These are phyloP conservation scores for Zootoca vivipara DNA, from an alignment of 2,113 vertebrate genomes.

Conservation along the genomic window DNA sequence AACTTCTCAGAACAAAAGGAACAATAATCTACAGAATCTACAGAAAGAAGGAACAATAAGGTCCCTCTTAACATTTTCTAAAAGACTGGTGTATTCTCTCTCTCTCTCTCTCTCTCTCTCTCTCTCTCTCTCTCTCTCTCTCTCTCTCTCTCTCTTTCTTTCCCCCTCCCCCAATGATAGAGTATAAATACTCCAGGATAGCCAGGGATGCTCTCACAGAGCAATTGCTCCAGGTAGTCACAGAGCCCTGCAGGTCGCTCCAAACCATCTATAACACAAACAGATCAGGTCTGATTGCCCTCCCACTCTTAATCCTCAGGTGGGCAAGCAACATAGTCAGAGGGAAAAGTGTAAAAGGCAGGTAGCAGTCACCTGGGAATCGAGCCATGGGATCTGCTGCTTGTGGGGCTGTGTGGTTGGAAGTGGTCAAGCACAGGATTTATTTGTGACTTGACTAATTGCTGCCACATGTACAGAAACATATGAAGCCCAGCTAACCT, in stretches of 20 bases:
- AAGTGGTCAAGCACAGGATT: not conserved
- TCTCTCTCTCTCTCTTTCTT: not conserved
- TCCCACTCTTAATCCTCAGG: not conserved
- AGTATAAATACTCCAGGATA: not conserved
- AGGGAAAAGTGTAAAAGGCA: not conserved
- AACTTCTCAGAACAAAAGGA: not conserved
- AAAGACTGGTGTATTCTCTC: not conserved
- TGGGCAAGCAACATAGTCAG: not conserved
- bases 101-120: not conserved
- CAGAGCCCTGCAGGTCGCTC: not conserved
- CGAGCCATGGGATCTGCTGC: too few species aligned
- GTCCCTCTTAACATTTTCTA: not conserved
- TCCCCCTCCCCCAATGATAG: too few species aligned
- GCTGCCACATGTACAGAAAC: too few species aligned
- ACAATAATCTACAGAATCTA: not conserved
- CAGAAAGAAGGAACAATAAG: not conserved
- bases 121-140: not conserved
- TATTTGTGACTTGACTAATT: not conserved
- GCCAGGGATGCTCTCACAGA: not conserved
- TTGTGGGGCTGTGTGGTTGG: not conserved
- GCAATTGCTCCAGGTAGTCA: not conserved
- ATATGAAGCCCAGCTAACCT: not conserved
- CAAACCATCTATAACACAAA: conserved; percentile 4
- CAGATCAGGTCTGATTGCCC: not conserved
- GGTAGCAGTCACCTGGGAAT: not conserved